phyloP scores from a whole-genome alignment of 2,113 vertebrate genomes.

The Hippolais icterina region DNA sequence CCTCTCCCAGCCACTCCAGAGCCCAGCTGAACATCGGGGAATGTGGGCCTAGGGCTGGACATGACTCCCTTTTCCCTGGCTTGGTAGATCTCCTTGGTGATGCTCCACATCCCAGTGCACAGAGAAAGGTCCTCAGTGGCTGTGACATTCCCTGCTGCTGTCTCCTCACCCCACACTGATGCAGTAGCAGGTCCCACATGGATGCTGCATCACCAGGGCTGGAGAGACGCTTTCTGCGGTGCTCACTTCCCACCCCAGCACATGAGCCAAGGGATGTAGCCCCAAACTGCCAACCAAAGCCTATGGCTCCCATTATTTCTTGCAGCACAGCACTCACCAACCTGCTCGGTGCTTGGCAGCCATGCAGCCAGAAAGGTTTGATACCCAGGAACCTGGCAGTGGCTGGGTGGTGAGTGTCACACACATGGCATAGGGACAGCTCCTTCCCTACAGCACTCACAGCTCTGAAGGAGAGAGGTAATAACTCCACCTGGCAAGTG shows the following conservation, averaged over 20 bases:
- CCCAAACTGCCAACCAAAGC: neutral
- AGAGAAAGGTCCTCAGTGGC: neutral
- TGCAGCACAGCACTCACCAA: neutral
- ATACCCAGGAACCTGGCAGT: neutral
- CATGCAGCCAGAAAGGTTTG: neutral
- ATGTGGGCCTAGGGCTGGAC: no score
- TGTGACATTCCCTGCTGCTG: fast-evolving
- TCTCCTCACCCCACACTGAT: no score
- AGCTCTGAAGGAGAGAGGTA: neutral
- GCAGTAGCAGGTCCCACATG: neutral
- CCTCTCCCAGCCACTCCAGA: neutral
- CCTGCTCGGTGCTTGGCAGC: neutral
- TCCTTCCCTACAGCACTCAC: neutral
- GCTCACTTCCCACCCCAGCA: neutral
- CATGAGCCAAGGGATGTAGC: fast-evolving
- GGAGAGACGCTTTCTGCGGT: neutral
- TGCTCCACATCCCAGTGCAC: fast-evolving
- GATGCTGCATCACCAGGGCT: neutral
- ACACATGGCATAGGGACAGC: neutral
- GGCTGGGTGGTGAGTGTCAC: neutral
- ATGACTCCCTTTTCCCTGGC: neutral
- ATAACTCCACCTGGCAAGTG: neutral
- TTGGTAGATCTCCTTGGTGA: fast-evolving
- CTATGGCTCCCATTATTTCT: fast-evolving
- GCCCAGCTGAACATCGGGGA: fast-evolving